phyloP scores from a whole-genome alignment of 2,113 vertebrate species.

The Clarias magur region DNA sequence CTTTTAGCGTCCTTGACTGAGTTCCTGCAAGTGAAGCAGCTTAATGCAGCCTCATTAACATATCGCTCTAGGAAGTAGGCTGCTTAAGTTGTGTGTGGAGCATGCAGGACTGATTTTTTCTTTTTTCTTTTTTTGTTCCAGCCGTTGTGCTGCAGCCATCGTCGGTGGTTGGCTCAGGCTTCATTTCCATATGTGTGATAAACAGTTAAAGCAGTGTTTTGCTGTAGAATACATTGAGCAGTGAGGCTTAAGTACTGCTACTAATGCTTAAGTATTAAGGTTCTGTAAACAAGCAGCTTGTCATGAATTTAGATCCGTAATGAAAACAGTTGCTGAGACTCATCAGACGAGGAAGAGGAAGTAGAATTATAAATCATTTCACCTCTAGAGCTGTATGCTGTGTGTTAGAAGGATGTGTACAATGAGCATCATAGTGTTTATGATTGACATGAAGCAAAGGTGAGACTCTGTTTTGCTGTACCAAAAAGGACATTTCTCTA shows the following conservation, averaged over 20 bases:
- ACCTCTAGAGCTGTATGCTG: too few species aligned
- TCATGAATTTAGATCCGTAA: neutral
- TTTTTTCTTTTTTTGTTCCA: neutral
- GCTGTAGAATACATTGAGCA: neutral
- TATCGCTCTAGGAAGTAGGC: constrained; percentile 46
- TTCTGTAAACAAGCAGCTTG: neutral
- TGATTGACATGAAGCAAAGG: neutral
- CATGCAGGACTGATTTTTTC: neutral
- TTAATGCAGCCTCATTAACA: constrained; percentile 48
- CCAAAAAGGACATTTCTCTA: too few species aligned
- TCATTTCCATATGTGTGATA: neutral
- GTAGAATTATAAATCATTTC: too few species aligned
- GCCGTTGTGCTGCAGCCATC: neutral
- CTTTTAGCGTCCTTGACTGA: constrained; percentile 29
- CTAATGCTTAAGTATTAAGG: neutral
- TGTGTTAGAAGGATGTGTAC: neutral
- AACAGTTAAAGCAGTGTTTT: neutral
- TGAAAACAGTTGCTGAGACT: neutral
- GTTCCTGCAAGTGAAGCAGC: constrained; percentile 46
- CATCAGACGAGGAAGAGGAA: too few species aligned
- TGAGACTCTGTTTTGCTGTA: neutral
- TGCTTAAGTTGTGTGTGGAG: constrained; percentile 14
- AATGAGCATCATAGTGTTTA: too few species aligned
- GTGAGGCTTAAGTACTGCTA: neutral
- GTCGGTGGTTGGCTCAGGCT: neutral